Conservation (phyloP, 2,797 vertebrate genomes). For the Mus minutoides region DNA sequence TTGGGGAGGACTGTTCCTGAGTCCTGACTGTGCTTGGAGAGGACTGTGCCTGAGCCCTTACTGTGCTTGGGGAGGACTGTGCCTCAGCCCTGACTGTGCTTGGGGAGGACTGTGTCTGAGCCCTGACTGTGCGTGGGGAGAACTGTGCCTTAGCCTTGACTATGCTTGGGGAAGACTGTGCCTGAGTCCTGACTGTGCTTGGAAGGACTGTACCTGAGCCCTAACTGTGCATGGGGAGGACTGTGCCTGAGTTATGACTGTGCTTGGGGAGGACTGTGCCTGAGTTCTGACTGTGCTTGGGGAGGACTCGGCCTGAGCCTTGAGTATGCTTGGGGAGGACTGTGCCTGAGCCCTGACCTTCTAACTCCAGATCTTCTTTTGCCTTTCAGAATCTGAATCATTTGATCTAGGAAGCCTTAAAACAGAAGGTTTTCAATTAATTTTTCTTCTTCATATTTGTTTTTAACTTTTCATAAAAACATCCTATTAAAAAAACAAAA, state of each 20-base stretch:
- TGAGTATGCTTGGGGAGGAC: background rate
- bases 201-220: background rate
- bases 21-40: background rate
- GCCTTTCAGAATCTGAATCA: background rate
- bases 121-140: fast-evolving
- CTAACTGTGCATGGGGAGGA: no score
- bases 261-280: no score
- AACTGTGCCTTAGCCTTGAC: background rate
- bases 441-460: constrained; percentile 43
- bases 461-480: constrained; percentile 58
- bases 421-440: background rate
- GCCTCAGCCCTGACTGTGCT: background rate
- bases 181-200: background rate
- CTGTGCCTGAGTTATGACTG: no score
- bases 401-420: background rate
- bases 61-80: no score
- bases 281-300: no score
- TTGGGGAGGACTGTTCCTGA: background rate
- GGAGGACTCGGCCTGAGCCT: no score
- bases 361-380: background rate
- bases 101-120: background rate
- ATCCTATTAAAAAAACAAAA: background rate
- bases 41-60: no score
- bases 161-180: background rate
- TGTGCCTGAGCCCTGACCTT: fast-evolving